Conservation (phyloP, 2,888 invertebrate genomes). For the Mythimna ferrago region DNA sequence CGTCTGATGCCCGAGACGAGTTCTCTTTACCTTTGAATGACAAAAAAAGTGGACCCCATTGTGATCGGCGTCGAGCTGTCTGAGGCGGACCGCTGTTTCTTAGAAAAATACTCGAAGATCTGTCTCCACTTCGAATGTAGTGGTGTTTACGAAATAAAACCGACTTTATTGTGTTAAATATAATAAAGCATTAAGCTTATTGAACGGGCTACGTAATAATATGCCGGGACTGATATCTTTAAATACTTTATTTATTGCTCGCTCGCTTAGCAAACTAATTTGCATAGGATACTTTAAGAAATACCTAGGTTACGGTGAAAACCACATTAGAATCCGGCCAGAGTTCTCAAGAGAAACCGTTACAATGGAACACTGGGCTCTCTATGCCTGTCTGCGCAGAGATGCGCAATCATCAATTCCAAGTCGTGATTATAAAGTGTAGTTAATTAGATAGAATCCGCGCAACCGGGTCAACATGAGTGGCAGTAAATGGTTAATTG, state of each 20-base stretch:
- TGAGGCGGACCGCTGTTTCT: slow-evolving; percentile 83
- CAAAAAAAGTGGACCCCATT: slow-evolving; percentile 84
- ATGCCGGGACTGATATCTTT: neutral
- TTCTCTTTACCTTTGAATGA: slow-evolving; percentile 78
- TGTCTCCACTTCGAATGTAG: slow-evolving; percentile 64
- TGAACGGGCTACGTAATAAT: slow-evolving; percentile 3
- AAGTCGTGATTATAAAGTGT: slow-evolving; percentile 53
- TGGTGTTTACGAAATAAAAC: slow-evolving; percentile 44
- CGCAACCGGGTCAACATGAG: slow-evolving; percentile 75
- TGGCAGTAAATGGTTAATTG: slow-evolving; percentile 79
- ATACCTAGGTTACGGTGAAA: slow-evolving; percentile 50
- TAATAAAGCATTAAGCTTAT: slow-evolving; percentile 2
- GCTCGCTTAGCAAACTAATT: slow-evolving; percentile 20
- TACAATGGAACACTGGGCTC: slow-evolving; percentile 45
- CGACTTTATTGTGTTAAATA: slow-evolving; percentile 29
- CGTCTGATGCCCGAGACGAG: slow-evolving; percentile 79
- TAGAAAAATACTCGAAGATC: slow-evolving; percentile 76
- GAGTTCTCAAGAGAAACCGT: slow-evolving; percentile 48
- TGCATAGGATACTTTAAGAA: slow-evolving; percentile 18
- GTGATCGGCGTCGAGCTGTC: slow-evolving; percentile 89
- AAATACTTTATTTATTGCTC: slow-evolving; percentile 4
- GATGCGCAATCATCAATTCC: slow-evolving; percentile 46
- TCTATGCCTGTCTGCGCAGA: slow-evolving; percentile 27
- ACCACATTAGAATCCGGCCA: slow-evolving; percentile 38
- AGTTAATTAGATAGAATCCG: slow-evolving; percentile 67